Conservation (phyloP, 2,797 vertebrate species). For the Cossypha niveicapilla region DNA sequence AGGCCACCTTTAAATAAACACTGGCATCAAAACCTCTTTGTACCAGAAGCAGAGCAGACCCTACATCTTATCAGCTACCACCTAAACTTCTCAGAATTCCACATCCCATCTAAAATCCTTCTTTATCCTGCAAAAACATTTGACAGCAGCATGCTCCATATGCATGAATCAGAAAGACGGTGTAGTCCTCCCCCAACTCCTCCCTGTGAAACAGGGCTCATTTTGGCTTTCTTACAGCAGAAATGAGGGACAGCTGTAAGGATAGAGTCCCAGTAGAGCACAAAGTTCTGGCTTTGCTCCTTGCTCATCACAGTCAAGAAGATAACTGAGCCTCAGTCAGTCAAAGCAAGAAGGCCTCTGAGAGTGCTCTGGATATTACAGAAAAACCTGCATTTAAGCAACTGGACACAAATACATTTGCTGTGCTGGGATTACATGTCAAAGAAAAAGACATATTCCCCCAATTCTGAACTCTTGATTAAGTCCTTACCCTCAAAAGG, state of each 20-base stretch:
- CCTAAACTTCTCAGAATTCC: slow-evolving; percentile 22
- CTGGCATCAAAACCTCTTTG: neutral
- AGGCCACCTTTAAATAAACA: slow-evolving; percentile 23
- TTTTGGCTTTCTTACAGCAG: neutral
- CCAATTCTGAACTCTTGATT: neutral
- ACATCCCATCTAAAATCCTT: neutral
- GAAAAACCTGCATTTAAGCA: neutral
- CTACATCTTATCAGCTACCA: slow-evolving; percentile 11
- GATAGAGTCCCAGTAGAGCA: neutral
- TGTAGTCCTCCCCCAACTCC: neutral
- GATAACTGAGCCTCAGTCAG: neutral
- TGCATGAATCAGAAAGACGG: neutral
- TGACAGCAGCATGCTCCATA: neutral
- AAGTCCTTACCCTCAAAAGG: neutral
- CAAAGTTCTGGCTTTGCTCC: neutral
- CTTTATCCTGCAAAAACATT: neutral
- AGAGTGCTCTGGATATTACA: neutral
- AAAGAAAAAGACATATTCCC: neutral
- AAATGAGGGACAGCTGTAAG: neutral
- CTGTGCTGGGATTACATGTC: neutral
- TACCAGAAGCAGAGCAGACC: neutral
- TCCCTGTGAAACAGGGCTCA: rapidly evolving
- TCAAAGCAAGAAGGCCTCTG: neutral
- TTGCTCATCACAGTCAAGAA: neutral
- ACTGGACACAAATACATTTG: neutral